phyloP scores from a whole-genome alignment of 2,797 vertebrate species.

The Parauchenoglanis punctatus region DNA sequence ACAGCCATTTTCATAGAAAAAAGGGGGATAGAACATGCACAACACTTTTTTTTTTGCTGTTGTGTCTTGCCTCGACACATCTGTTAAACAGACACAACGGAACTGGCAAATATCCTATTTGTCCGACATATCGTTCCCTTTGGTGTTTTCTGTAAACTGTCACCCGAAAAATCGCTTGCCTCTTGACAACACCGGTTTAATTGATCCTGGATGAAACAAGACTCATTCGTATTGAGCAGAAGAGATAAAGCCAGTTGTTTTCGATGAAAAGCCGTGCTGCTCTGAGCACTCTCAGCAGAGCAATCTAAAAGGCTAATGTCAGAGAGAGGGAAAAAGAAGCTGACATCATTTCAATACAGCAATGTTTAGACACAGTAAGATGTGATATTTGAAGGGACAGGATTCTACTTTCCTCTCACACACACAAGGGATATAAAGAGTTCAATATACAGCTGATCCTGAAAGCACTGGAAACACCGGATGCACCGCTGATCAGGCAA shows the following conservation, averaged over 20 bases:
- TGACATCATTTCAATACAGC: constrained; percentile 75
- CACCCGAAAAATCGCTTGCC: constrained; percentile 44
- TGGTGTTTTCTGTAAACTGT: constrained; percentile 50
- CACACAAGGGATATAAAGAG: constrained; percentile 56
- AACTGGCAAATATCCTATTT: constrained; percentile 51
- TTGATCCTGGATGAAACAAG: constrained; percentile 63
- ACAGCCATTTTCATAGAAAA: constrained; percentile 34
- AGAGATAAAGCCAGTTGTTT: constrained; percentile 50
- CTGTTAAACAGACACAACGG: constrained; percentile 45
- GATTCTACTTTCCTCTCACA: constrained; percentile 63
- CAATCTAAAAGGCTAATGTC: constrained; percentile 73
- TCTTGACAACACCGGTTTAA: constrained; percentile 62
- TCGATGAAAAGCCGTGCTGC: constrained; percentile 63
- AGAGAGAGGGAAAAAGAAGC: constrained; percentile 63
- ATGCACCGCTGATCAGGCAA: too few relatives aligned
- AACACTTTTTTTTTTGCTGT: constrained; percentile 3
- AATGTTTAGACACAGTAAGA: constrained; percentile 63
- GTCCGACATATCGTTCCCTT: constrained; percentile 43
- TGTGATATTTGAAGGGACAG: constrained; percentile 62
- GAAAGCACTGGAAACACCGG: background rate
- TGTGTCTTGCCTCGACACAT: constrained; percentile 38
- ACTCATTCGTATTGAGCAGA: constrained; percentile 70
- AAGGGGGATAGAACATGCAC: background rate
- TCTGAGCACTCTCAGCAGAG: constrained; percentile 60
- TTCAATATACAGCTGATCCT: constrained; percentile 59